Base-by-base conservation (phyloP, 2,888 invertebrate species). In the Geotrupes spiniger region DNA sequence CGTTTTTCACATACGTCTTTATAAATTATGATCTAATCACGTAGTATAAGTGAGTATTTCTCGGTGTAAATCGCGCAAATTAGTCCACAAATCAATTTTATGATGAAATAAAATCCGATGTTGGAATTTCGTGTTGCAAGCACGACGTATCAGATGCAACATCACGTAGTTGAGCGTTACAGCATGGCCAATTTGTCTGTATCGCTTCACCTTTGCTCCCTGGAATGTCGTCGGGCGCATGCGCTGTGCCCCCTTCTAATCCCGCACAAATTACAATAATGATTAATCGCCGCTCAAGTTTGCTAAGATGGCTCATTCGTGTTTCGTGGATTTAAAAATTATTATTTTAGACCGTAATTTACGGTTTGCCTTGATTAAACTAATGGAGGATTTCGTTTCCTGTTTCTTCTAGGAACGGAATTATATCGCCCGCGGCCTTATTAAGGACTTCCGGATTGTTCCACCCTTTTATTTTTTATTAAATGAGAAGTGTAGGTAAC, bases 11-110 rank as follows among this genome's bases (percentile, higher is more conserved):
- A 38, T 38, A 38, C 38, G 14, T 38, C 38, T 38, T 38, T 38
- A 38, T 38, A 38, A 38, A 38, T 38, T 38, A 38, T 38, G 38
- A 38, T 38, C 38, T 38, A 38, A 38, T 38, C 38, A 38, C 38
- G 14, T 10, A 38, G 38, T 25, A 17, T 38, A 33, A 37, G 37
- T 37, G 16, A 38, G 38, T 38, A 38, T 38, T 38, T 38, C 38
- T 38, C 38, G 38, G 38, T 38, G 38, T 38, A 38, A 8, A 21
- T 10, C 17, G 45, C 39, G 46, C 44, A 54, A 54, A 54, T 54
- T 54, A 54, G 52, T 52, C 46, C 37, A 50, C 55, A 55, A 55
- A 55, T 55, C 52, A 55, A 55, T 55, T 55, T 55, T 55, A 55
- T 44, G 53, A 49, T 40, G 53, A 53, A 55, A 53, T 55, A 55